Base-by-base conservation (phyloP, 2,888 invertebrate genomes). In the Monopis laevigella region DNA sequence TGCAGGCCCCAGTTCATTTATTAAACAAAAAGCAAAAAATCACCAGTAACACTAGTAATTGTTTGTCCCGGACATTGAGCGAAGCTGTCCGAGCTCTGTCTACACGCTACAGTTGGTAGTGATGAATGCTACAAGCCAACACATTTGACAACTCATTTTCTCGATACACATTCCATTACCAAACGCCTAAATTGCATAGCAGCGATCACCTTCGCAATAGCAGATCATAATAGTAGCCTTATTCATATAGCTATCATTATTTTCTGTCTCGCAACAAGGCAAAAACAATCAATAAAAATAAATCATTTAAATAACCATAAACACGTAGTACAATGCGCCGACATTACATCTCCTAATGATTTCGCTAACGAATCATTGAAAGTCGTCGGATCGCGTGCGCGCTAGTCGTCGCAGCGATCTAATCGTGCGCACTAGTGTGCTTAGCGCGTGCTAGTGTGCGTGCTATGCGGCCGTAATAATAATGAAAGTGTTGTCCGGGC, bases 271-370 rank as follows among this genome's bases (percentile, higher is more conserved):
- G 69, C 70, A 77, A 69, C 78, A 77, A 78, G 75, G 77, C 78
- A 65, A 78, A 77, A 75, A 78, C 78, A 73, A 80, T 78, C 77
- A 80, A 80, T 80, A 80, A 78, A 78, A 78, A 80, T 80, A 78
- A 77, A 80, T 78, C 78, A 80, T 80, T 80, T 78, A 77, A 78
- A 80, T 78, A 77, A 75, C 73, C 72, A 77, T 78, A 78, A 80
- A 78, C 78, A 74, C 71, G 70, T 68, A 73, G 66, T 74, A 78
- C 78, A 80, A 77, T 77, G 68, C 70, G 64, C 67, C 70, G 66
- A 66, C 71, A 78, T 75, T 78, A 77, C 77, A 77, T 78, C 77
- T 77, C 69, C 73, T 80, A 80, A 80, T 78, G 78, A 78, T 77
- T 80, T 75, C 66, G 78, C 78, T 80, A 80, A 80, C 78, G 78